Percentiles rank a stretch among this genome's conserved stretches.
These are phyloP conservation scores for Poecilia gillii DNA, from an alignment of 2,797 vertebrate species.

Conservation along the genomic window DNA sequence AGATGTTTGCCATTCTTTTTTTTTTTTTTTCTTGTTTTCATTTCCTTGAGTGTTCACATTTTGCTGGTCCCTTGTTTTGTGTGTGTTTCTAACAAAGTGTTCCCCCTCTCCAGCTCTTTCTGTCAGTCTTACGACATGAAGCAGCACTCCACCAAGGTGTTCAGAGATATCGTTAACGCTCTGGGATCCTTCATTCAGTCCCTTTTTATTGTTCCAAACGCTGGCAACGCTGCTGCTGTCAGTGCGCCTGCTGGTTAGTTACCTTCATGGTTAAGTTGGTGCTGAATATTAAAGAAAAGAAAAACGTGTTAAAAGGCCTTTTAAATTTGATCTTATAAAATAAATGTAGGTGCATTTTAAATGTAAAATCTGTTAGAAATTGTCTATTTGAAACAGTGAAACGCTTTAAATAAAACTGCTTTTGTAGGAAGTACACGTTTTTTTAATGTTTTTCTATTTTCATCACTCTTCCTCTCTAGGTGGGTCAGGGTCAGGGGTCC, in stretches of 20 bases:
- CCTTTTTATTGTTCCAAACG: slow-evolving; percentile 90
- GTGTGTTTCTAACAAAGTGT: background rate
- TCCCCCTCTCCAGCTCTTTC: slow-evolving; percentile 85
- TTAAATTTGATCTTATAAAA: background rate
- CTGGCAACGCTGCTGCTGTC: slow-evolving; percentile 81
- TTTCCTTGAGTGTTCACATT: background rate
- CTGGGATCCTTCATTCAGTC: slow-evolving; percentile 98
- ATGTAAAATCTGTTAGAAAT: background rate
- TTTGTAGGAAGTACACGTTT: background rate
- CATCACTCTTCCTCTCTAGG: slow-evolving; percentile 57
- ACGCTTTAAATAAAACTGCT: background rate
- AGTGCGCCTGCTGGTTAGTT: slow-evolving; percentile 86
- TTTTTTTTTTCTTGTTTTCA: background rate
- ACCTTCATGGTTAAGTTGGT: background rate
- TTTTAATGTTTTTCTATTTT: background rate
- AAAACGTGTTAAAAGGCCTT: background rate
- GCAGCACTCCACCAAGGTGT: slow-evolving; percentile 98
- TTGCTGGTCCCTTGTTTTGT: background rate
- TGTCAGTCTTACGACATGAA: slow-evolving; percentile 99
- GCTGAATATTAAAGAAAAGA: background rate
- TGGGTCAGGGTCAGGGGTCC: slow-evolving; percentile 78
- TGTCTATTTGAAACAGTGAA: background rate
- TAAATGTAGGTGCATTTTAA: background rate
- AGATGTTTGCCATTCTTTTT: too few relatives aligned
- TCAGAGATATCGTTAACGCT: slow-evolving; percentile 97